Evolutionary conservation across 2,113 vertebrate genomes (phyloP).

Genomic region (Indicator maculatus): DNA sequence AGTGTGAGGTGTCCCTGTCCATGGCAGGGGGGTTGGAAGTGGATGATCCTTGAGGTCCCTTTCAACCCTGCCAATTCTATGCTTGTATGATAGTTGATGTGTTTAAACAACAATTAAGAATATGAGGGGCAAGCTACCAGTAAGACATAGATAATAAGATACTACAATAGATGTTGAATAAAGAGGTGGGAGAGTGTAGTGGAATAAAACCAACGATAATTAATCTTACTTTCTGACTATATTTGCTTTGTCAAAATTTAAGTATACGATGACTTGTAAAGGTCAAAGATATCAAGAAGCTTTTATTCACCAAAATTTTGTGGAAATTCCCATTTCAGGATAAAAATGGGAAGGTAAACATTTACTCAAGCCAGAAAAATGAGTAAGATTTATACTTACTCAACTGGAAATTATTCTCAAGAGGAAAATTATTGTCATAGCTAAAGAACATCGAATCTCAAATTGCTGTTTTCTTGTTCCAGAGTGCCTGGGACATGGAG

Average conservation of each 20-base stretch:
- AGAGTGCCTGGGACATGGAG: neutral
- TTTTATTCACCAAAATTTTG: neutral
- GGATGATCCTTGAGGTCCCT: no score
- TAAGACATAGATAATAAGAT: neutral
- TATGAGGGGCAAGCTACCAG: neutral
- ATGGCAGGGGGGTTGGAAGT: no score
- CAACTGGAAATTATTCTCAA: neutral
- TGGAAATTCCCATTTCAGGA: neutral
- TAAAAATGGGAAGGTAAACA: conserved; percentile 26
- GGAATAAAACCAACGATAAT: neutral
- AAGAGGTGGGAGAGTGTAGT: neutral
- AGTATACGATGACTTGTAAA: neutral
- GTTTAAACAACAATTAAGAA: neutral
- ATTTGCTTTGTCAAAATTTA: neutral
- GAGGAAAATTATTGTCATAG: neutral
- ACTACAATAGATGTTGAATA: neutral
- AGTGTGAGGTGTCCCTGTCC: no score
- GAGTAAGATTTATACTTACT: neutral
- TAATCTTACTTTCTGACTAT: neutral
- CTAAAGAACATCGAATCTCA: neutral
- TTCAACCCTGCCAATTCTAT: no score
- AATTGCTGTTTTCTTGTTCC: neutral
- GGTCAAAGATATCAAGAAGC: neutral
- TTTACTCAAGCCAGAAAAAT: conserved; percentile 5
- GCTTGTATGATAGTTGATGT: neutral